Evolutionary conservation across 92 coral and sea anemone genomes (phyloP), one percentile per base, ranked within the genome.

Genomic region (Parazoanthus atlanticus): DNA sequence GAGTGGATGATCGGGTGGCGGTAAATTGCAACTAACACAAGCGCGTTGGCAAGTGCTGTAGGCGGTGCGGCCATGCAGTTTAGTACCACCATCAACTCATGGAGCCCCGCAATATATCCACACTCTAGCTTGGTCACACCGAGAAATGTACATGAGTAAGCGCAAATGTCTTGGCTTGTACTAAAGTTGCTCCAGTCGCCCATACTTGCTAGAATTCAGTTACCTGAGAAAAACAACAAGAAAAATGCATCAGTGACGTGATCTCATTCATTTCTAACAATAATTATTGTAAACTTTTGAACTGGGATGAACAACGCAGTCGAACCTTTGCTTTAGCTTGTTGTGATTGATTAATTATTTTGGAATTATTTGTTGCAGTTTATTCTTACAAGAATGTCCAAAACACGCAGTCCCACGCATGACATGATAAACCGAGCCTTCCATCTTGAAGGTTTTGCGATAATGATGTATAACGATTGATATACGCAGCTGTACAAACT

Each of bases 101-200:
- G 54, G 0, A 82, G 28, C 16, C 61, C 86, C 41, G 76, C n/a
- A 28, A 82, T 34, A 41, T 82, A 82, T 0, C 86, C 86, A 41
- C 75, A 67, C 15, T 82, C 86, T 15, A 66, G 23, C 32, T 82
- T 82, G 58, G 86, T 66, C 61, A 82, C 86, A 2, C 86, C 86
- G 21, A 82, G 86, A 67, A 82, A 82, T 5, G 86, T 61, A 28
- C 86, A 82, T 15, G 86, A 66, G 76, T 82, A 82, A 15, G 64
- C 23, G 29, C 83, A 79, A 15, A 28, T 79, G n/a, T 79, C 64
- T 12, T 23, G 28, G 65, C 15, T 79, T 34, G 29, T 78, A 52
- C 65, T 78, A 15, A 66, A 47, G 40, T 79, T 79, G 1, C 61
- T 28, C 66, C 16, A 47, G 4, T 15, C 0, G 3, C 26, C 36